Evolutionary conservation across 1,140 invertebrate species (phyloP), one percentile per base, ranked within the genome.

Genomic region (Dysdera silvatica): DNA sequence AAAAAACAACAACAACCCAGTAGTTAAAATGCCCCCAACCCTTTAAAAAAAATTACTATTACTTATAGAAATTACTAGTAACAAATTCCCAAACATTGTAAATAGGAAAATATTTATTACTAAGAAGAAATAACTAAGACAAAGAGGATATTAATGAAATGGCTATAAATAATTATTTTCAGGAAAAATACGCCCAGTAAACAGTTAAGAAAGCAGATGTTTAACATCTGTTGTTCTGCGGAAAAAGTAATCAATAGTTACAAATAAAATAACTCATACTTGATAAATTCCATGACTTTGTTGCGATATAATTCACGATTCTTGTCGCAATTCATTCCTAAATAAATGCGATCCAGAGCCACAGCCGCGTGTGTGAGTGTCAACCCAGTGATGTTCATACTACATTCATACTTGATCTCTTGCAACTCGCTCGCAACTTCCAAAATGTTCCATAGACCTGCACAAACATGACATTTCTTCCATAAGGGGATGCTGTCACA

Each of bases 271-370:
- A 10, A 41, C 24, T 65, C 58, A 26, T 29, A 68, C 65, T 79
- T 92, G 12, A 97, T 84, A 75, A 86, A 96, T 52, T 88, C 87
- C 73, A 92, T 85, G 63, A 95, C 86, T 70, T 87, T 85, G 8
- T 83, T 82, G 20, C 83, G 81, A 71, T 87, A 97, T 31, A 80
- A 82, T 57, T 88, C 84, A 69, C 85, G 84, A 3, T 85, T 83
- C 70, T 85, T 81, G 73, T 98, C 95, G 73, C 90, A 89, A 71
- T 89, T 89, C 85, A 95, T 91, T 72, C 95, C 94, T 71, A 95
- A 91, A 77, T 94, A 98, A 59, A 97, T 83, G 69, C 85, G 83
- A 2, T 88, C 84, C 40, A 98, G 78, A 67, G 89, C 88, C 16
- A 94, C 87, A 7, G 94, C 87, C 0, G 88, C 87, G 69, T 95